A percentile compares a stretch with the other conserved stretches of the same genome.
These are phyloP conservation scores for Sebastes elongatus DNA, from an alignment of 2,797 vertebrate species.

Conservation along the genomic window DNA sequence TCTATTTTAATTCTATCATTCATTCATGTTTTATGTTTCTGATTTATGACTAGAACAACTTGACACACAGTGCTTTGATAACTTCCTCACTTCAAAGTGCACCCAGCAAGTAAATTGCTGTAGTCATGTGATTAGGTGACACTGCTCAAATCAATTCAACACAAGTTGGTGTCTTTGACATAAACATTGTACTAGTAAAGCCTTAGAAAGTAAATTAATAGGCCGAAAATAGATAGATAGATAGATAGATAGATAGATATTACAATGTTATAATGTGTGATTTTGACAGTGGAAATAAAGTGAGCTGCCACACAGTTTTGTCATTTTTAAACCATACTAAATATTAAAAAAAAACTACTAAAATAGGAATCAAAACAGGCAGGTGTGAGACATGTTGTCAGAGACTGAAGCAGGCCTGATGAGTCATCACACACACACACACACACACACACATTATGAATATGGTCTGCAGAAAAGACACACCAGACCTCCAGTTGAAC, in stretches of 20 bases:
- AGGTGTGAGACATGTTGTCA: background rate
- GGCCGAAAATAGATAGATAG: too few species aligned
- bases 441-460: background rate
- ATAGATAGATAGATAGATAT: background rate
- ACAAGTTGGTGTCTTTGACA: background rate
- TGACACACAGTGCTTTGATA: background rate
- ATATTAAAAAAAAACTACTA: background rate
- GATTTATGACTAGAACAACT: too few species aligned
- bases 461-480: slow-evolving; percentile 2
- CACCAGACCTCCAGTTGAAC: background rate
- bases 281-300: background rate
- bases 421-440: slow-evolving; percentile 25
- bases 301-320: background rate
- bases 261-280: background rate
- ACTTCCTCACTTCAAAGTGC: background rate
- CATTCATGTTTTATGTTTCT: too few species aligned
- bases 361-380: background rate
- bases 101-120: background rate
- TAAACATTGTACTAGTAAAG: background rate
- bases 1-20: too few species aligned
- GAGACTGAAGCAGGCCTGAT: background rate
- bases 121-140: background rate
- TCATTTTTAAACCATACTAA: background rate
- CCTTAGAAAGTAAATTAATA: background rate
- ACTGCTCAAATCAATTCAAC: background rate